Base-by-base conservation (phyloP, 2,888 invertebrate genomes). In the Mellilla xanthometata region DNA sequence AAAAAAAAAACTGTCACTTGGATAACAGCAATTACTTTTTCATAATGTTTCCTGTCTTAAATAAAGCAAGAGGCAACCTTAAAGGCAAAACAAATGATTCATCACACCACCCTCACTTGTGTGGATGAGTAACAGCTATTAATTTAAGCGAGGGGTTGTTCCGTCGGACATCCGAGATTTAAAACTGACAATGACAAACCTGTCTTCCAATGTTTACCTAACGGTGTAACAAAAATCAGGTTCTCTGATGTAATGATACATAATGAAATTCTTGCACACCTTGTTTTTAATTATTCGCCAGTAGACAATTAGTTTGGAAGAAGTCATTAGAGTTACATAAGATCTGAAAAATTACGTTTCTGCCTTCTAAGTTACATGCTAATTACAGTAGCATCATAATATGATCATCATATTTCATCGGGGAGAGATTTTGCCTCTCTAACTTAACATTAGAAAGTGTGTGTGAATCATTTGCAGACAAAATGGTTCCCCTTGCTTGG, bases 21-120 rank as follows among this genome's bases (percentile, higher is more conserved):
- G n/a, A n/a, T n/a, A n/a, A n/a, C n/a, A n/a, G n/a, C n/a, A n/a
- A n/a, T n/a, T n/a, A n/a, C n/a, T n/a, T n/a, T n/a, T n/a, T n/a
- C n/a, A n/a, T n/a, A n/a, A n/a, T n/a, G n/a, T n/a, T n/a, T n/a
- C n/a, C n/a, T n/a, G n/a, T n/a, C n/a, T n/a, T n/a, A n/a, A n/a
- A n/a, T n/a, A n/a, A n/a, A n/a, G n/a, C n/a, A n/a, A n/a, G n/a
- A n/a, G 60, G 29, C 54, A 26, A 52, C 59, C 43, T 38, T 60
- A 56, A 56, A 52, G 39, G 15, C 42, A 7, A 43, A 45, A 35
- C 27, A 23, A 26, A 51, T 63, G 63, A 63, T 40, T 63, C 62
- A 63, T 38, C 56, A 50, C 35, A 27, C 30, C 63, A 58, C 57
- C 62, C 61, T 60, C 40, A 44, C 23, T 33, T 8, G 2, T 19